Base-by-base conservation (phyloP, 2,113 vertebrate species). In the Myotis yumanensis region DNA sequence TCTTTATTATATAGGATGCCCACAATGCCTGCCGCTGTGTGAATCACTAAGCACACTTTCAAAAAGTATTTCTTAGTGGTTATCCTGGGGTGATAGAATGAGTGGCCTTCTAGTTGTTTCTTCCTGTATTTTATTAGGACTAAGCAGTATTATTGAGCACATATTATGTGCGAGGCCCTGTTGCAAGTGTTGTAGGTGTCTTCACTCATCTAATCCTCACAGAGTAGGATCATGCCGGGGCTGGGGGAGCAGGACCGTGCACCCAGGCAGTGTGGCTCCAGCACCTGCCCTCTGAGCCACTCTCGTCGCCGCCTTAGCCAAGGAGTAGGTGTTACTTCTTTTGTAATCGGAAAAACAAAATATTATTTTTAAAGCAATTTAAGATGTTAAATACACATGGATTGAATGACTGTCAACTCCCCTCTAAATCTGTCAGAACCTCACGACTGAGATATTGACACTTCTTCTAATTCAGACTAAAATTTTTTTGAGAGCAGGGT, bases 361-460 rank as follows among this genome's bases (percentile, higher is more conserved):
- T 30, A 9, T 37, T 68, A 73, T 40, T 59, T 73, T 90, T 4
- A 62, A 94, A 84, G 66, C 2, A 4, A 93, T 18, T 79, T 69
- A 91, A 86, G 48, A 68, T 16, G 62, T 57, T 68, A 82, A 79
- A 76, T 18, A 51, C 0, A 8, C 40, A 54, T 14, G 40, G 66
- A 14, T 51, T 66, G 23, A 89, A 54, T 35, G n/a, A 54, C 8
- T 79, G 48, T 68, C 16, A 76, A 37, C 22, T 77, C 59, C 20
- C n/a, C 25, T 43, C 72, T 71, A 16, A 81, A 95, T 71, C 7
- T 77, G 40, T 46, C 62, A 91, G 80, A 95, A 84, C 43, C 59
- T 72, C 62, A 86, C 71, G 18, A 51, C 10, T 76, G 66, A 83
- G 48, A 43, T 11, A 81, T 0, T 30, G 51, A 77, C 30, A 79